Evolutionary conservation across 2,113 vertebrate genomes (phyloP), one percentile per base, ranked within the genome.

Genomic region (Hoplias malabaricus): DNA sequence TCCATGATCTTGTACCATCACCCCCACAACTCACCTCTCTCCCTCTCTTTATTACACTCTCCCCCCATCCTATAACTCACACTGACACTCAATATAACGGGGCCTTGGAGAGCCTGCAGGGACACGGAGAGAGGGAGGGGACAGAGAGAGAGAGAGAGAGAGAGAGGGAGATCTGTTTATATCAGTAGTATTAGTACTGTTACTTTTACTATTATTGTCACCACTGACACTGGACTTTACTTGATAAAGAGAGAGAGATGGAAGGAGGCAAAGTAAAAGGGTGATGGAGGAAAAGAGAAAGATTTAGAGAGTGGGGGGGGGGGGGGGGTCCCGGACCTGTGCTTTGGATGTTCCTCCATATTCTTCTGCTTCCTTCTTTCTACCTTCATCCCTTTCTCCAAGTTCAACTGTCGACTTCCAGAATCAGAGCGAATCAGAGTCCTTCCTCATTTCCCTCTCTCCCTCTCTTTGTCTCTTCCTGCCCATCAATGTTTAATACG

Each of bases 1-100:
- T 82, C 85, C 54, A 83, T 78, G 73, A 88, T 84, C 84, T 80
- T 73, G 54, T 82, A 69, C 82, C 85, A 77, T 86, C 81, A 80
- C 76, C 42, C 79, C 78, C 85, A 86, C 89, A 86, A 87, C 84
- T 89, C 84, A 87, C 40, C 72, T 59, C 68, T 50, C 67, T 79
- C 78, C 73, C 46, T 76, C 77, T 69, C 63, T 72, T 62, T 70
- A 59, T 82, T 71, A 70, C 63, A 38, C 77, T 50, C 31, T 40
- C 50, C 10, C 42, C 33, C 29, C 68, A 53, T 67, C 50, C 77
- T 68, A 89, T 87, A 88, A 84, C 71, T 87, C 84, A 86, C 68
- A 27, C 25, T 88, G 85, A 83, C 57, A 67, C 79, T 75, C 84
- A 80, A 77, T 77, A 74, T 78, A 80, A 80, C 79, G 73, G 68